Evolutionary conservation across 35 echinoderm and acorn worm genomes (phyloP), one percentile per base, ranked within the genome.

Genomic region (Apostichopus japonicus): DNA sequence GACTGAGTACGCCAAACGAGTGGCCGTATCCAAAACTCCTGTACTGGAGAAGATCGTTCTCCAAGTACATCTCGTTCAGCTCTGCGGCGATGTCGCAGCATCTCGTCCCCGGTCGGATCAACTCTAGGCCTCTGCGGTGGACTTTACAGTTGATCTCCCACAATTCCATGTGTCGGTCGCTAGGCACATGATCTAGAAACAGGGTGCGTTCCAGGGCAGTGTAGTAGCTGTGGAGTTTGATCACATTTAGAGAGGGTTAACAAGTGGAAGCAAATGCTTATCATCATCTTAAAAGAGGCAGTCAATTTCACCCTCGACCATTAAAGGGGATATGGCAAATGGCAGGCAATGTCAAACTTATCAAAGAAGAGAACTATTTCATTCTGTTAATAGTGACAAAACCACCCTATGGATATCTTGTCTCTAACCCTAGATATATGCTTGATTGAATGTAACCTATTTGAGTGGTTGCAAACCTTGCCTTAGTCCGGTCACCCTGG

Each of bases 131-230:
- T 23, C 90, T 78, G 0, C 95, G 91, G 23, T 93, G 90, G 4
- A 99, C 91, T 52, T 99, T 89, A 54, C 97, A 99, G 87, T 99
- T 99, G 55, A 94, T 90, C 72, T 99, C 93, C 97, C 97, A 99
- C 54, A 99, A 70, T 24, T 92, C 92, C 63, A 99, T 10, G 58
- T 92, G 77, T 5, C 90, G 76, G 56, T 98, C 97, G 25, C 90
- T 86, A 2, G 95, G 89, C 4, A 92, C 94, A 27, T 99, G 95
- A 92, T 99, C 93, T 23, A 93, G 57, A 77, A 99, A 99, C 10
- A 96, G 55, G 0, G 93, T 99, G 0, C 97, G 93, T 79, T 99
- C 95, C 11, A 99, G 57, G 15, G 97, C 93, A 10, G 95, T 93
- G 83, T 96, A 96, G 77, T 99, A 99, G 15, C 97, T 99, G 70